Evolutionary conservation across 1,140 invertebrate genomes (phyloP).

Genomic region (Matsumurasca onukii): DNA sequence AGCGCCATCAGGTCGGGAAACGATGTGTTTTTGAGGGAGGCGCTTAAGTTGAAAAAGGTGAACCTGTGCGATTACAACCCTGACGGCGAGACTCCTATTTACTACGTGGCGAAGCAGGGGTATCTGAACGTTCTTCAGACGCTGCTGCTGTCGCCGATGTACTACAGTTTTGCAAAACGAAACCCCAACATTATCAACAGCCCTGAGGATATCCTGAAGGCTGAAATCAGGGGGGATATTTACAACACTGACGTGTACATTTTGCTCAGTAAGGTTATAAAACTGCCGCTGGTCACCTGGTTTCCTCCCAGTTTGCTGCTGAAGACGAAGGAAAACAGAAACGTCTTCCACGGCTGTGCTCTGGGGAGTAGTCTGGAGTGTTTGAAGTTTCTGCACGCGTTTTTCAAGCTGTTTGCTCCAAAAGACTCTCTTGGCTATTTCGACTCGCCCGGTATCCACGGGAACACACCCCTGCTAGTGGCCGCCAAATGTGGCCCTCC

Average conservation of each 20-base stretch:
- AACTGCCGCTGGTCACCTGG: background rate
- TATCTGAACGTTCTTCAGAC: background rate
- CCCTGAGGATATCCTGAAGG: background rate
- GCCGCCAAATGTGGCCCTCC: constrained; percentile 3
- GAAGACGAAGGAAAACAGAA: background rate
- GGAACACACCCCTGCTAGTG: constrained; percentile 10
- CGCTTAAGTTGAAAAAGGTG: background rate
- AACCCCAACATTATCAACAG: background rate
- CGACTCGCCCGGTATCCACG: background rate
- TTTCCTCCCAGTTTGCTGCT: background rate
- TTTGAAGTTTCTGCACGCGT: background rate
- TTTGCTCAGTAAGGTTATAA: background rate
- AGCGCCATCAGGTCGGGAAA: background rate
- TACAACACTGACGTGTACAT: constrained; percentile 14
- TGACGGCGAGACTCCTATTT: constrained; percentile 7
- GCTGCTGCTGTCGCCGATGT: background rate
- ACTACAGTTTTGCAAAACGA: background rate
- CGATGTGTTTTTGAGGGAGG: background rate
- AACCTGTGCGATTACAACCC: background rate
- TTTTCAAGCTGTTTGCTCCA: background rate
- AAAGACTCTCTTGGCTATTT: background rate
- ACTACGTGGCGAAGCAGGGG: constrained; percentile 9
- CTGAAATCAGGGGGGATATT: constrained; percentile 4
- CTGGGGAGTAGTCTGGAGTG: background rate
- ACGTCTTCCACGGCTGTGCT: constrained; percentile 16